phyloP scores from a whole-genome alignment of 1,140 invertebrate species.

The Drosophila murphyi region DNA sequence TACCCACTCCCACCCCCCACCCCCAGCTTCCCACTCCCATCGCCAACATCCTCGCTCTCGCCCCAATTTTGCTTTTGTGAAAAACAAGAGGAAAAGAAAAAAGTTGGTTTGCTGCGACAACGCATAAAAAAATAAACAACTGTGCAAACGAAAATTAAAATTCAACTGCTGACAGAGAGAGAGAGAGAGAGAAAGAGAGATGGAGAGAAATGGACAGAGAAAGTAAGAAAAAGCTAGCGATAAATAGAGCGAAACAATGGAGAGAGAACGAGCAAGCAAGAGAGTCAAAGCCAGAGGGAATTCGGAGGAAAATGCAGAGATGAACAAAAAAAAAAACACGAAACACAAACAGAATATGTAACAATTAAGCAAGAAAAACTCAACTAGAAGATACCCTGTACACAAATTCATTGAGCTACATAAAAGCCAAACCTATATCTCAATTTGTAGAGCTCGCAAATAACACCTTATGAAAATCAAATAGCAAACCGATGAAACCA shows the following conservation, averaged over 20 bases:
- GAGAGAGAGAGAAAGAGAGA: slow-evolving; percentile 5
- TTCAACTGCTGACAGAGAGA: slow-evolving; percentile 14
- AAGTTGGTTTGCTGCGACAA: slow-evolving; percentile 49
- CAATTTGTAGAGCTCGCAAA: too few relatives aligned
- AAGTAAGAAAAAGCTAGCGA: slow-evolving; percentile 2
- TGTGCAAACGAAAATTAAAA: slow-evolving; percentile 43
- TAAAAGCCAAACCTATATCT: background rate
- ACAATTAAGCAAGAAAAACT: slow-evolving; percentile 1
- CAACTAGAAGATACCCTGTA: background rate
- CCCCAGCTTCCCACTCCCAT: background rate
- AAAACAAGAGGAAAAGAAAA: slow-evolving; percentile 1
- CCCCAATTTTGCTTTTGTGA: background rate
- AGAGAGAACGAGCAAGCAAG: background rate
- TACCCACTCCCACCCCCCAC: background rate
- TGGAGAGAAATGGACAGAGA: background rate
- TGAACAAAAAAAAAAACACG: slow-evolving; percentile 5
- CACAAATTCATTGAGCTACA: background rate
- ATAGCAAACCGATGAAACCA: too few relatives aligned
- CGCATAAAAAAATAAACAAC: slow-evolving; percentile 52
- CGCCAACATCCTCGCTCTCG: background rate
- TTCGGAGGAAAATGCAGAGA: background rate
- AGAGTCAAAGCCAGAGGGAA: slow-evolving; percentile 11
- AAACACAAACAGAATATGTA: slow-evolving; percentile 3
- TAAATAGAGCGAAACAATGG: background rate
- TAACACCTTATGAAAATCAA: too few relatives aligned